phyloP scores from a whole-genome alignment of 2,797 vertebrate species.

The Cossypha heuglini region DNA sequence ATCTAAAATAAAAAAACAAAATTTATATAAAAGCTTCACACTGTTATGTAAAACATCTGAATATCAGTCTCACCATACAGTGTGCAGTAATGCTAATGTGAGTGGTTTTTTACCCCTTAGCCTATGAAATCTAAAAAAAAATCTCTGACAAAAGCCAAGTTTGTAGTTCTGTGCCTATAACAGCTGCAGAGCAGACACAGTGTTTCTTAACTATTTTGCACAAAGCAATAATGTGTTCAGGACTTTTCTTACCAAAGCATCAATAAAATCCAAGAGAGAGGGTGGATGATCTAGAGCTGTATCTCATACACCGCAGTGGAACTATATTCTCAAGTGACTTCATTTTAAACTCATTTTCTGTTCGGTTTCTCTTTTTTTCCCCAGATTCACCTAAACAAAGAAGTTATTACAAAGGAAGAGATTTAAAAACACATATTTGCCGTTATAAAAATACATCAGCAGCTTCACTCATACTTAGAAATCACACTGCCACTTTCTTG shows the following conservation, averaged over 20 bases:
- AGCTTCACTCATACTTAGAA: background rate
- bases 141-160: background rate
- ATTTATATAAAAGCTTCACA: background rate
- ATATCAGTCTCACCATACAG: background rate
- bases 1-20: slow-evolving; percentile 51
- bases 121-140: background rate
- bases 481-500: background rate
- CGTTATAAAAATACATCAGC: background rate
- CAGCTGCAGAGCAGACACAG: background rate
- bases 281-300: background rate
- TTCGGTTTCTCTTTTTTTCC: background rate
- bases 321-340: background rate
- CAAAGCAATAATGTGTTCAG: background rate
- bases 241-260: background rate
- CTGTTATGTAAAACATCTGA: background rate
- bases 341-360: background rate
- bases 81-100: background rate
- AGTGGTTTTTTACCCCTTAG: background rate
- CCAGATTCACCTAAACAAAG: background rate
- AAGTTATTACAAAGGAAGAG: background rate
- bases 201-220: background rate
- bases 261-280: background rate
- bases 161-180: background rate
- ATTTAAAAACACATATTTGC: background rate
- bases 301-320: background rate